Conservation (phyloP, 2,113 vertebrate genomes). For the Lethenteron reissneri region DNA sequence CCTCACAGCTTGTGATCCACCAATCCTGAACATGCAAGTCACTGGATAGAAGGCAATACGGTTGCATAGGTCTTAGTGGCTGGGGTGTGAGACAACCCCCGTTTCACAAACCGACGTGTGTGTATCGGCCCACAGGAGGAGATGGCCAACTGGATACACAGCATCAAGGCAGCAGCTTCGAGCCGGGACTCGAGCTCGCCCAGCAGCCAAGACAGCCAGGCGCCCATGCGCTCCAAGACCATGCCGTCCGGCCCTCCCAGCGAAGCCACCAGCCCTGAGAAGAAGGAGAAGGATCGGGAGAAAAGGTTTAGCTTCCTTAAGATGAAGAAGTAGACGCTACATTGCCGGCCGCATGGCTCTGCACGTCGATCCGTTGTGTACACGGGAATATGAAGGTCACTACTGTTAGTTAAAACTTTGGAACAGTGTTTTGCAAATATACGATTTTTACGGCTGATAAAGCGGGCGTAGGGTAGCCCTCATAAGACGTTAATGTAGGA, state of each 20-base stretch:
- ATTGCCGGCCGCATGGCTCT: no score
- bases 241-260: slow-evolving; percentile 48
- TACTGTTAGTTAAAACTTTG: no score
- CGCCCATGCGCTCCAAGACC: slow-evolving; percentile 66
- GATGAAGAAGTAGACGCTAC: no score
- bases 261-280: slow-evolving; percentile 70
- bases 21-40: no score
- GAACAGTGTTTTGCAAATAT: no score
- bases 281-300: slow-evolving; percentile 41
- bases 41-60: neutral
- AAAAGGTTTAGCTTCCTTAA: neutral
- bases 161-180: slow-evolving; percentile 46
- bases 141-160: slow-evolving; percentile 94
- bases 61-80: neutral
- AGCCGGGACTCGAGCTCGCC: slow-evolving; percentile 43
- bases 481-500: no score
- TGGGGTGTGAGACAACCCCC: neutral
- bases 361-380: no score
- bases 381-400: no score
- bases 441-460: no score
- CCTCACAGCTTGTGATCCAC: no score
- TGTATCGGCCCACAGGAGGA: slow-evolving; percentile 42
- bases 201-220: slow-evolving; percentile 64
- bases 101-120: neutral
- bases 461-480: no score